Evolutionary conservation across 2,888 invertebrate species (phyloP).

Genomic region (Koerneria pararmatus): DNA sequence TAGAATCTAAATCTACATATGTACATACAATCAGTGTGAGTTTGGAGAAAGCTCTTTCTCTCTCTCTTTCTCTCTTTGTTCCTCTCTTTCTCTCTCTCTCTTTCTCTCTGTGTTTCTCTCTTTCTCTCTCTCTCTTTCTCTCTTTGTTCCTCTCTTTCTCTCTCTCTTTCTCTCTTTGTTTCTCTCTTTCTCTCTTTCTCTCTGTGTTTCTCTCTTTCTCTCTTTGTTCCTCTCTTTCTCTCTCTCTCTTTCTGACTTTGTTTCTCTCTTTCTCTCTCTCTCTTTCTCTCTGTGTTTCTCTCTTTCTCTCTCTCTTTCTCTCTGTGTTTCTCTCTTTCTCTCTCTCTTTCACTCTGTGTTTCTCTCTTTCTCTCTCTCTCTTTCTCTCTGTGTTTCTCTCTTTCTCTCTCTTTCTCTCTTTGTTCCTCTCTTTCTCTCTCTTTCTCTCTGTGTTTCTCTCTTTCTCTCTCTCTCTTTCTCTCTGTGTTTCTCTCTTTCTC

Average conservation of each 20-base stretch:
- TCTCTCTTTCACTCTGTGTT: not conserved
- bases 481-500: no score
- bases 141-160: not conserved
- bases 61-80: not conserved
- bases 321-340: not conserved
- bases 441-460: not conserved
- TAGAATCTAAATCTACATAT: not conserved
- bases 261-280: not conserved
- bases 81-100: constrained; percentile 14
- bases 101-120: not conserved
- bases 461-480: not conserved
- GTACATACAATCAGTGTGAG: not conserved
- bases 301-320: constrained; percentile 13
- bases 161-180: constrained; percentile 12
- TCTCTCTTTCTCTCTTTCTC: constrained; percentile 9
- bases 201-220: constrained; percentile 3
- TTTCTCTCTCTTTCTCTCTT: not conserved
- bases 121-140: not conserved
- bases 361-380: constrained; percentile 11
- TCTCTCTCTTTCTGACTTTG: constrained; percentile 19
- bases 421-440: not conserved
- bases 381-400: not conserved
- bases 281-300: constrained; percentile 14
- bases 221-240: not conserved
- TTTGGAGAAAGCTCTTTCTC: not conserved